Evolutionary conservation across 2,888 invertebrate genomes (phyloP), one percentile per base, ranked within the genome.

Genomic region (Meteorus cinctellus): DNA sequence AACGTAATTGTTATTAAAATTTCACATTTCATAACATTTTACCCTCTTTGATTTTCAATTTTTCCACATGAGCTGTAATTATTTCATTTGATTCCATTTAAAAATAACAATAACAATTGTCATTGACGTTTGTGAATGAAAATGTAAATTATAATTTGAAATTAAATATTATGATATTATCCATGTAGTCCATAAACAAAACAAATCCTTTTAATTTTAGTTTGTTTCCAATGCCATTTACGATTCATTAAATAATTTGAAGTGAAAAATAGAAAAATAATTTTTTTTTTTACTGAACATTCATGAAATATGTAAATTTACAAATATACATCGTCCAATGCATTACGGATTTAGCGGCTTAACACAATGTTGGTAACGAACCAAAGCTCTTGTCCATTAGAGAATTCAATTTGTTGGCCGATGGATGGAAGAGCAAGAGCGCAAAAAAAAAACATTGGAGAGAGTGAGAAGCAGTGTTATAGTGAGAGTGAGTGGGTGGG

Each of bases 321-420:
- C 74, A 77, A 75, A 79, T 80, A 8, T 55, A 55, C 24, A 81
- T 81, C 78, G 80, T 82, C 78, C 79, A 76, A 73, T 81, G 78
- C 77, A 70, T 80, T 80, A 78, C 71, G 79, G 75, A 79, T 79
- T 79, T 79, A 75, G 79, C 79, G 79, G 81, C 81, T 82, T 81
- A 81, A 81, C 82, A 81, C 81, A 82, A 81, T 81, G 79, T 80
- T 80, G 79, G 79, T 82, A 82, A 83, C 81, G 82, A 83, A 81
- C 81, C 81, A 81, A 81, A 81, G 79, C 81, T 81, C 81, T 81
- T 82, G 81, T 31, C 80, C 80, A 81, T 83, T 80, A 81, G 80
- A 78, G 79, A 83, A 83, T 83, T 83, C 80, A 80, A 83, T 83
- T 82, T 81, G 81, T 80, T 77, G 80, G 77, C 55, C 62, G 48